phyloP scores from a whole-genome alignment of 2,888 invertebrate genomes.

The Orchesellides sinensis region DNA sequence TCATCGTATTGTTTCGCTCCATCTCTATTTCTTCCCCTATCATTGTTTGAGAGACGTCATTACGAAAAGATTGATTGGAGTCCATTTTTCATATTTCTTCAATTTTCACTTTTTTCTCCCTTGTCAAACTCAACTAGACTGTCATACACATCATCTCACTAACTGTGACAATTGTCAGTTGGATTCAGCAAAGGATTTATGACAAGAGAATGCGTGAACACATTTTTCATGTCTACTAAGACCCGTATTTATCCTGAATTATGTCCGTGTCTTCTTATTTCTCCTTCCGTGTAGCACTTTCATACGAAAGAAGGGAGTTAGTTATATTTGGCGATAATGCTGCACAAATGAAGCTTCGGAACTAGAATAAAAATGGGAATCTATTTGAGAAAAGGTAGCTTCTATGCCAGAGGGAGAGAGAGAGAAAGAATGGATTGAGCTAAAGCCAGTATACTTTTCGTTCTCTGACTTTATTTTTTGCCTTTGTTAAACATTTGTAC shows the following conservation, averaged over 20 bases:
- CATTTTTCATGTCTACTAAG: conserved; percentile 68
- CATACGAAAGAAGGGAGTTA: conserved; percentile 35
- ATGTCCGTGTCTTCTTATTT: conserved; percentile 53
- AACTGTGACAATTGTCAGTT: conserved; percentile 56
- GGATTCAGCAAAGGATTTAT: conserved; percentile 60
- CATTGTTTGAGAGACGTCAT: not conserved
- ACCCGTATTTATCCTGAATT: conserved; percentile 67
- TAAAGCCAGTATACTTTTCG: conserved; percentile 26
- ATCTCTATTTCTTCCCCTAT: not conserved
- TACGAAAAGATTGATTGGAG: conserved; percentile 48
- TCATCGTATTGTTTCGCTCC: not conserved
- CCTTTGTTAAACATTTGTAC: conserved; percentile 36
- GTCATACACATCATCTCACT: conserved; percentile 53
- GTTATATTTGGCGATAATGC: conserved; percentile 40
- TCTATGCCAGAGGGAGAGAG: not conserved
- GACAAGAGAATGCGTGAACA: conserved; percentile 67
- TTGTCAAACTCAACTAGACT: conserved; percentile 45
- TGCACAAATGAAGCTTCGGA: not conserved
- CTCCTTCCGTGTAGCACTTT: not conserved
- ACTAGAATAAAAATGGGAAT: conserved; percentile 29
- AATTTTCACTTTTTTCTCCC: conserved; percentile 39
- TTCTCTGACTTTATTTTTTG: conserved; percentile 20
- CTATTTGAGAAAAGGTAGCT: conserved; percentile 39
- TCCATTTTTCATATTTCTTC: conserved; percentile 40
- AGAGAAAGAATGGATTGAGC: not conserved